phyloP scores from a whole-genome alignment of 2,113 vertebrate genomes.

The Microcebus lehilahytsara region DNA sequence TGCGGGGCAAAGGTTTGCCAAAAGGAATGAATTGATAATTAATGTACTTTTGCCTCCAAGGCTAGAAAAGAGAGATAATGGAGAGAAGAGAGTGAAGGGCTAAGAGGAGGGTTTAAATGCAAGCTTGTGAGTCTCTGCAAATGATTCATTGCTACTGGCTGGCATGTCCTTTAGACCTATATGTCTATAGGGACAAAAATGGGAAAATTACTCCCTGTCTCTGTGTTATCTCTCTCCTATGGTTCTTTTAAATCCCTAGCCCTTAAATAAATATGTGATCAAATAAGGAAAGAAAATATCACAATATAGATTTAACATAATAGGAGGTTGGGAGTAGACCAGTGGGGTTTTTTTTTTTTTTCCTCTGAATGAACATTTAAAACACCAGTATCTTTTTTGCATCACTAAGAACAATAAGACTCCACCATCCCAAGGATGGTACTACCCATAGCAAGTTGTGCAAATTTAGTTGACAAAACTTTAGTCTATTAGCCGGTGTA shows the following conservation, averaged over 20 bases:
- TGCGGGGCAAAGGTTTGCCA: conserved; percentile 9
- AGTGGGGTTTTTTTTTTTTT: background rate
- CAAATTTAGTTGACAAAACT: background rate
- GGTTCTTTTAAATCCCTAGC: background rate
- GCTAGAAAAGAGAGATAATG: background rate
- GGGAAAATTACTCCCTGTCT: background rate
- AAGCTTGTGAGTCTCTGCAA: background rate
- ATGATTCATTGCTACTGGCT: conserved; percentile 37
- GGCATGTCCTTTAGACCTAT: background rate
- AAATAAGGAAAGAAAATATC: background rate
- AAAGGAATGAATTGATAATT: conserved; percentile 16
- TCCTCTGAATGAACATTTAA: background rate
- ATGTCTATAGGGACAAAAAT: background rate
- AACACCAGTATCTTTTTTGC: background rate
- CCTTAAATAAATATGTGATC: background rate
- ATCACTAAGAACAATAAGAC: background rate
- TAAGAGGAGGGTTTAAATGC: background rate
- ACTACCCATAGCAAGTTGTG: background rate
- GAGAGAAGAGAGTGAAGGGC: background rate
- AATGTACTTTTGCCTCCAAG: conserved; percentile 13
- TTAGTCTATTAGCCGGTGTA: background rate
- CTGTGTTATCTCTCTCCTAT: background rate
- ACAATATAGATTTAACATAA: background rate
- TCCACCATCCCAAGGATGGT: background rate
- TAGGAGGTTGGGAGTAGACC: background rate